These are phyloP conservation scores for Apteryx mantelli DNA, from an alignment of 2,113 vertebrate genomes.

Conservation along the genomic window DNA sequence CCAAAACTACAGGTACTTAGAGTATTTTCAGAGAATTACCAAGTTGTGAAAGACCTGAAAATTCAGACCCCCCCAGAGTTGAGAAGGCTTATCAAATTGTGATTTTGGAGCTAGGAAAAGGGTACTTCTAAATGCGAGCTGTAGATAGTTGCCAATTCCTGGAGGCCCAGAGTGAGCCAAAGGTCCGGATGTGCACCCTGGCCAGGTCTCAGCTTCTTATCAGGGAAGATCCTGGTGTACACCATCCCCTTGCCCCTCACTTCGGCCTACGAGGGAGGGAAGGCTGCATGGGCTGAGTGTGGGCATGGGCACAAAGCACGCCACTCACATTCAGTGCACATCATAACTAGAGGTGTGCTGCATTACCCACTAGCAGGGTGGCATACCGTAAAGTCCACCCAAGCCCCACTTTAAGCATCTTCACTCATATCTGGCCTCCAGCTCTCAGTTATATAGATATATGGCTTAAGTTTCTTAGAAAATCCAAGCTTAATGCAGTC, in stretches of 20 bases:
- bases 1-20: neutral
- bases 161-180: no score
- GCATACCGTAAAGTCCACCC: neutral
- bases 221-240: neutral
- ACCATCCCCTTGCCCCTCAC: neutral
- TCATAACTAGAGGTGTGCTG: neutral
- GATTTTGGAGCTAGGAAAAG: neutral
- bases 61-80: neutral
- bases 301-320: neutral
- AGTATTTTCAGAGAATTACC: neutral
- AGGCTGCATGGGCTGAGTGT: neutral
- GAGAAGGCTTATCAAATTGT: neutral
- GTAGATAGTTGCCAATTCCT: neutral
- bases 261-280: neutral
- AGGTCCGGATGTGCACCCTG: neutral
- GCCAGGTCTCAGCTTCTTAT: neutral
- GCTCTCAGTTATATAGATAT: neutral
- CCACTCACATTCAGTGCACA: fast-evolving
- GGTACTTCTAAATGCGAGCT: neutral
- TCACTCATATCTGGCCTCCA: neutral
- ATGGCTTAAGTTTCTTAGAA: neutral
- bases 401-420: neutral
- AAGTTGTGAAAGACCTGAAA: neutral
- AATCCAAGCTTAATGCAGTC: neutral
- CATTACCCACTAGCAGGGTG: fast-evolving